Conservation (phyloP, 2,797 vertebrate species). For the Tangara arthus region DNA sequence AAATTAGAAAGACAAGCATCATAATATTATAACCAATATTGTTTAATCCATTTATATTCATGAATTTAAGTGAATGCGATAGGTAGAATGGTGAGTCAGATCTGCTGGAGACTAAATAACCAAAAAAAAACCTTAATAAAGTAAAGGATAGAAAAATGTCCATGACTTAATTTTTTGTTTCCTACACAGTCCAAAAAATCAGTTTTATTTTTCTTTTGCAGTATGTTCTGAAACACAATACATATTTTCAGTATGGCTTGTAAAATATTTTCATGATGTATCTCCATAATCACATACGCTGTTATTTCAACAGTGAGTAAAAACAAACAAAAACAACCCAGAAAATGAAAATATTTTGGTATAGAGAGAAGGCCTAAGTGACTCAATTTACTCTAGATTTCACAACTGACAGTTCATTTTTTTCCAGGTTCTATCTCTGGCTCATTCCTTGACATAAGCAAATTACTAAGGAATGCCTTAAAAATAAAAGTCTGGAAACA, state of each 20-base stretch:
- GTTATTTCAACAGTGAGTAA: neutral
- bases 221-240: neutral
- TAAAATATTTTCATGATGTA: neutral
- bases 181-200: neutral
- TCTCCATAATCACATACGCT: rapidly evolving
- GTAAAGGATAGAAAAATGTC: neutral
- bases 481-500: neutral
- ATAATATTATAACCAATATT: neutral
- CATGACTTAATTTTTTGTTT: neutral
- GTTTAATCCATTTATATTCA: neutral
- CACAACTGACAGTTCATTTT: neutral
- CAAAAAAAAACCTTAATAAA: neutral
- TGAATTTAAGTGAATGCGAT: neutral
- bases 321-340: neutral
- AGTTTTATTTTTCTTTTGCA: neutral
- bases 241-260: neutral
- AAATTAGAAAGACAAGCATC: neutral
- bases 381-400: neutral
- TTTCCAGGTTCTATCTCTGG: neutral
- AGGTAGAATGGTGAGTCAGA: neutral
- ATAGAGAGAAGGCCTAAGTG: neutral
- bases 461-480: neutral
- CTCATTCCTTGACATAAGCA: neutral
- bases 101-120: neutral
- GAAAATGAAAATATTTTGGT: neutral